phyloP scores from a whole-genome alignment of 92 coral and sea anemone genomes.

The Zoanthus sociatus region DNA sequence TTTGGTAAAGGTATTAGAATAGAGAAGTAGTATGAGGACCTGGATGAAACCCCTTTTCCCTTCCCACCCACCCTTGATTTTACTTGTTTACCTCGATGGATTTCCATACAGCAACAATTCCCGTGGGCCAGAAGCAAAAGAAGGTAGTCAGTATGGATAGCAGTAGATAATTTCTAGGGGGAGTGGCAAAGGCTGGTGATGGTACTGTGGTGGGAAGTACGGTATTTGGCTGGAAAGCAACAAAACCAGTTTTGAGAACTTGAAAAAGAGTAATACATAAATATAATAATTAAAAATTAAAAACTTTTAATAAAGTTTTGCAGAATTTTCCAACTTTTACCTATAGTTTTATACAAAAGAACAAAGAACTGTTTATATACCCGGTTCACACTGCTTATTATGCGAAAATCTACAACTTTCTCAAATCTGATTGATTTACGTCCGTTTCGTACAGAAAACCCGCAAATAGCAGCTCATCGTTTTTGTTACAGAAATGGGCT shows the following conservation, averaged over 20 bases:
- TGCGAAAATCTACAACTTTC: no score
- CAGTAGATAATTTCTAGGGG: slow-evolving; percentile 53
- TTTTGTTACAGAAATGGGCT: background rate
- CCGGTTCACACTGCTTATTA: no score
- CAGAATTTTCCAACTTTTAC: no score
- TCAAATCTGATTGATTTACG: background rate
- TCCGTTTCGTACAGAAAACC: background rate
- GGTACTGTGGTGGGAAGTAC: slow-evolving; percentile 43
- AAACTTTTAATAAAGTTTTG: no score
- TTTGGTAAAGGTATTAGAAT: background rate
- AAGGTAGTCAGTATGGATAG: slow-evolving; percentile 51
- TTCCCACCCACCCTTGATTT: background rate
- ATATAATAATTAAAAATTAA: no score
- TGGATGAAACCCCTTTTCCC: background rate
- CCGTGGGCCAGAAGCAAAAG: slow-evolving; percentile 72
- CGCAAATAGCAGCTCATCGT: background rate
- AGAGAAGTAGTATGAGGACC: background rate
- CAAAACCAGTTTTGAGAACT: no score
- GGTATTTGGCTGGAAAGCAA: slow-evolving; percentile 15
- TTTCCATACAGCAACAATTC: slow-evolving; percentile 70
- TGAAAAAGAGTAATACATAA: no score
- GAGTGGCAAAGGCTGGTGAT: slow-evolving; percentile 20
- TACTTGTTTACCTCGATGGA: slow-evolving; percentile 50
- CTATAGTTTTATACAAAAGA: no score
- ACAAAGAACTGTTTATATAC: no score